Evolutionary conservation across 2,888 invertebrate genomes (phyloP).

Genomic region (Scaptodrosophila latifasciaeformis): DNA sequence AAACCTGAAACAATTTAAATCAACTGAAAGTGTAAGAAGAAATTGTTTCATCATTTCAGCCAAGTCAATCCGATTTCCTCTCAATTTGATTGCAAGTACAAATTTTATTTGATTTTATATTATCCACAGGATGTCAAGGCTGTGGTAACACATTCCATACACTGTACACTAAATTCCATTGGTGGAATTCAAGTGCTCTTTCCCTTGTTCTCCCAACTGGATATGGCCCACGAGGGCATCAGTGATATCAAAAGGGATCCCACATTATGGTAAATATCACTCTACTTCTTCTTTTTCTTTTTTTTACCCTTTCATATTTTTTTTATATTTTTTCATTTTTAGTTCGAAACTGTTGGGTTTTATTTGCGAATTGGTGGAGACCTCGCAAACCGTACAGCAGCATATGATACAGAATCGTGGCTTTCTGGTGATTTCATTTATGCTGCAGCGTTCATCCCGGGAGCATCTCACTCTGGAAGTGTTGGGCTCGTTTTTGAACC

Average conservation of each 20-base stretch:
- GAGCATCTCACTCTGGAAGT: conserved; percentile 97
- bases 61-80: too few species aligned
- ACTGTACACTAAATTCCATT: conserved; percentile 98
- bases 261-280: conserved; percentile 85
- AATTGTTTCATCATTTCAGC: too few species aligned
- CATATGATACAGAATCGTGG: conserved; percentile 99
- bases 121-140: conserved; percentile 94
- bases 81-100: too few species aligned
- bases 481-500: conserved; percentile 90
- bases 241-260: conserved; percentile 90
- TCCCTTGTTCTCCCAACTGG: conserved; percentile 97
- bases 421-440: conserved; percentile 97
- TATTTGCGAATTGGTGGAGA: conserved; percentile 97
- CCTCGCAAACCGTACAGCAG: conserved; percentile 97
- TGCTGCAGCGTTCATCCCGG: conserved; percentile 93
- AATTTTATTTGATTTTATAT: too few species aligned
- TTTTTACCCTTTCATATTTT: background rate
- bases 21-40: too few species aligned
- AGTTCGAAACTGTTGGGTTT: conserved; percentile 97
- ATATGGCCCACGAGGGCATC: conserved; percentile 91
- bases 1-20: too few species aligned
- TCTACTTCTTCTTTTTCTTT: background rate
- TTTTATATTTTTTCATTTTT: conserved; percentile 32
- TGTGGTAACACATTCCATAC: conserved; percentile 98
- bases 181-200: conserved; percentile 99